A percentile compares a stretch with the other conserved stretches of the same genome.
Evolutionary conservation across 2,888 invertebrate genomes (phyloP).

Genomic region (Loripinus fragilis): DNA sequence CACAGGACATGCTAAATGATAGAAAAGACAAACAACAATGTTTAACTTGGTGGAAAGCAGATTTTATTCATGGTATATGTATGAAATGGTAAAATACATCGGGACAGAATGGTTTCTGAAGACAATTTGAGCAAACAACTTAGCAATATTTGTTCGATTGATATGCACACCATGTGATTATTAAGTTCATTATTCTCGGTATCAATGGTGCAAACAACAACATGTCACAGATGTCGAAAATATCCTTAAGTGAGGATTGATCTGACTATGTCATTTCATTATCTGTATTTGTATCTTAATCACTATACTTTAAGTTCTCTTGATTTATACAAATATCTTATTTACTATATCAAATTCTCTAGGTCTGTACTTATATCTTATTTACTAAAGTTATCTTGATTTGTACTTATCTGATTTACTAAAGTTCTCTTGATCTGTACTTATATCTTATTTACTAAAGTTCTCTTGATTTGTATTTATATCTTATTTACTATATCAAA

Average conservation of each 20-base stretch:
- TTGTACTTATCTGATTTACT: too few species aligned
- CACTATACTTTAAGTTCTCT: background rate
- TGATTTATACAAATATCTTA: too few species aligned
- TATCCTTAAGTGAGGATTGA: background rate
- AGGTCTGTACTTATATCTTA: too few species aligned
- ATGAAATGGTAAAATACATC: constrained; percentile 1
- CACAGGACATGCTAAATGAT: too few species aligned
- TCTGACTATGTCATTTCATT: background rate
- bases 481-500: too few species aligned
- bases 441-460: too few species aligned
- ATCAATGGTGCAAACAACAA: background rate
- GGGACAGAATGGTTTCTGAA: constrained; percentile 3
- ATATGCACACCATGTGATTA: too few species aligned
- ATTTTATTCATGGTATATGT: background rate
- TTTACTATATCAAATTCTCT: too few species aligned
- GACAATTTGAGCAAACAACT: constrained; percentile 4
- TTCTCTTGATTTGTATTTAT: too few species aligned
- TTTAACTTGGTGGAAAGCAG: constrained; percentile 1
- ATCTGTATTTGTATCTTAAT: background rate
- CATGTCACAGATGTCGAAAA: background rate
- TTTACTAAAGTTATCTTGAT: too few species aligned
- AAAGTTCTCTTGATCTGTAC: too few species aligned
- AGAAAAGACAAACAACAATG: background rate
- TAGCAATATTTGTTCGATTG: too few species aligned
- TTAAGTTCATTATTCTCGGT: background rate